phyloP scores from a whole-genome alignment of 2,888 invertebrate species.

The Pandemis corylana region DNA sequence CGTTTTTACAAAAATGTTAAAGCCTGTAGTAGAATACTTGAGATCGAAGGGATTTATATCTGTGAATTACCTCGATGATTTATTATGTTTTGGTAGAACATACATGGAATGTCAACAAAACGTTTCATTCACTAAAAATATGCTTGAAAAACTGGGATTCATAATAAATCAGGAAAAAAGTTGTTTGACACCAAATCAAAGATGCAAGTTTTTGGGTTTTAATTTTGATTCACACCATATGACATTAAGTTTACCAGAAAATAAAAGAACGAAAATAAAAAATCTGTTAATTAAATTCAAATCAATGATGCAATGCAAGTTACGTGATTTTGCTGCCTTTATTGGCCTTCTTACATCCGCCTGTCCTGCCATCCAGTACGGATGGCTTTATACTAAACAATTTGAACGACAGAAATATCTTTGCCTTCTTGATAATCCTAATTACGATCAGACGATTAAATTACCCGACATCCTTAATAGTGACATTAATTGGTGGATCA shows the following conservation, averaged over 20 bases:
- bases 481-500: background rate
- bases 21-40: conserved; percentile 39
- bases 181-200: background rate
- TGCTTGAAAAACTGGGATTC: background rate
- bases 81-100: background rate
- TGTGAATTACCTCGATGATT: background rate
- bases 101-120: background rate
- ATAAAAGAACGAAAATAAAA: background rate
- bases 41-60: background rate
- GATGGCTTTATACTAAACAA: background rate
- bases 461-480: background rate
- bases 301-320: background rate
- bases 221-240: background rate
- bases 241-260: background rate
- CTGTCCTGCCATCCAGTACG: background rate
- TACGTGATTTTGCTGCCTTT: background rate
- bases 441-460: background rate
- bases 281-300: background rate
- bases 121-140: background rate
- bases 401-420: background rate
- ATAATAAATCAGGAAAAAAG: background rate
- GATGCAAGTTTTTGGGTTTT: background rate
- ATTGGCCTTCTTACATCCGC: background rate
- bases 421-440: background rate
- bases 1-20: conserved; percentile 46